phyloP scores from a whole-genome alignment of 2,797 vertebrate genomes.

The Neosilurus hyrtlii region DNA sequence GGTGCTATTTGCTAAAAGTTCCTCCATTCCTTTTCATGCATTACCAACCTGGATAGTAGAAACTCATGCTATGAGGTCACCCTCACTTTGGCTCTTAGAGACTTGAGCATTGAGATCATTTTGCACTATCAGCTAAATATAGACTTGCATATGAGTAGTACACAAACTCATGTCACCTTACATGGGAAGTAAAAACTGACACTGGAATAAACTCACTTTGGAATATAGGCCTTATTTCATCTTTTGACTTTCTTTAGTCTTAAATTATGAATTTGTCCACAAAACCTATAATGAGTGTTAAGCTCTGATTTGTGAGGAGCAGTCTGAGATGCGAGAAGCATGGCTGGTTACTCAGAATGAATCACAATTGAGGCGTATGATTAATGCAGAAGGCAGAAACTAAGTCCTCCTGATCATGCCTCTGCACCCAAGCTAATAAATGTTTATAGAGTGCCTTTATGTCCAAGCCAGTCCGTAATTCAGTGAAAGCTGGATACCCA shows the following conservation, averaged over 20 bases:
- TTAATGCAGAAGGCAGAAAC: conserved; percentile 36
- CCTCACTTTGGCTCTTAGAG: conserved; percentile 21
- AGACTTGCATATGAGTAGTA: conserved; percentile 50
- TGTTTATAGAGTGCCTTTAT: conserved; percentile 52
- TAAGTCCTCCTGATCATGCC: conserved; percentile 23
- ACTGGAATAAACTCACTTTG: background rate
- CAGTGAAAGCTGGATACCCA: conserved; percentile 2
- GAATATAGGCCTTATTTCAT: background rate
- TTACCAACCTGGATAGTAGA: conserved; percentile 6
- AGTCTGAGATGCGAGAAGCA: background rate
- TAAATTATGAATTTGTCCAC: background rate
- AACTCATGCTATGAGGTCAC: conserved; percentile 29
- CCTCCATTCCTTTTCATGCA: background rate
- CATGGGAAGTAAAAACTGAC: conserved; percentile 24
- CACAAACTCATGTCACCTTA: conserved; percentile 51
- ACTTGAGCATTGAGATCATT: conserved; percentile 35
- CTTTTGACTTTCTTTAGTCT: background rate
- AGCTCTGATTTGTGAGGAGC: background rate
- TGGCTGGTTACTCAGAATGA: conserved; percentile 36
- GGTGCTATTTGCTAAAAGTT: background rate
- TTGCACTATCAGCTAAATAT: conserved; percentile 47
- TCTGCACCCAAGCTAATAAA: conserved; percentile 51
- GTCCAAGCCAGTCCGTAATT: conserved; percentile 16
- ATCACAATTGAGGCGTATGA: conserved; percentile 36
- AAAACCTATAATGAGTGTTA: conserved; percentile 9